Evolutionary conservation across 2,888 invertebrate species (phyloP).

Genomic region (Torymus tubicola): DNA sequence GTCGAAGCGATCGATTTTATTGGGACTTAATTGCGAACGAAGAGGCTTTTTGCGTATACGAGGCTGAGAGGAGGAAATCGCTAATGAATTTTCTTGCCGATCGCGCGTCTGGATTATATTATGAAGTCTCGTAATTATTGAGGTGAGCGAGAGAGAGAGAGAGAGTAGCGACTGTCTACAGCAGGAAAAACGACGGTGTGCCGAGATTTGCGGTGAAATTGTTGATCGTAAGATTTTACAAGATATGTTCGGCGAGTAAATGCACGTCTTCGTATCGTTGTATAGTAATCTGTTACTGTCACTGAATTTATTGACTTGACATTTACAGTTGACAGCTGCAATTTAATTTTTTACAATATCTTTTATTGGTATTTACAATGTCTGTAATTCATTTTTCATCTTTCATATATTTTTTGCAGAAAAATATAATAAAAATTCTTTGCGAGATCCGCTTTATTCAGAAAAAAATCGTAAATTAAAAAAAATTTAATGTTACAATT

Average conservation of each 20-base stretch:
- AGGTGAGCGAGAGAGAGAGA: background rate
- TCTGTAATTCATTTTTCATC: too few relatives aligned
- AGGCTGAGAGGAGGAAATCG: conserved; percentile 10
- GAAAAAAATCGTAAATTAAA: too few relatives aligned
- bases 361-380: too few relatives aligned
- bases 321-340: background rate
- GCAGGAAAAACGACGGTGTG: background rate
- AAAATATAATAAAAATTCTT: too few relatives aligned
- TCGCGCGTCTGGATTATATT: conserved; percentile 26
- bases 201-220: background rate
- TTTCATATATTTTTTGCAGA: too few relatives aligned
- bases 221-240: conserved; percentile 21
- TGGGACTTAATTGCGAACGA: conserved; percentile 45
- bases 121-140: conserved; percentile 34
- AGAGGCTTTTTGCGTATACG: conserved; percentile 14
- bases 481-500: too few relatives aligned
- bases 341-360: too few relatives aligned
- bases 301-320: background rate
- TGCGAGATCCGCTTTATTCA: too few relatives aligned
- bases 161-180: too few relatives aligned
- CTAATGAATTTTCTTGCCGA: conserved; percentile 53
- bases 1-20: conserved; percentile 59
- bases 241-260: background rate
- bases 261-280: background rate
- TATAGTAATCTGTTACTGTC: conserved; percentile 15